Base-by-base conservation (phyloP, 2,888 invertebrate genomes). In the Oscheius onirici region DNA sequence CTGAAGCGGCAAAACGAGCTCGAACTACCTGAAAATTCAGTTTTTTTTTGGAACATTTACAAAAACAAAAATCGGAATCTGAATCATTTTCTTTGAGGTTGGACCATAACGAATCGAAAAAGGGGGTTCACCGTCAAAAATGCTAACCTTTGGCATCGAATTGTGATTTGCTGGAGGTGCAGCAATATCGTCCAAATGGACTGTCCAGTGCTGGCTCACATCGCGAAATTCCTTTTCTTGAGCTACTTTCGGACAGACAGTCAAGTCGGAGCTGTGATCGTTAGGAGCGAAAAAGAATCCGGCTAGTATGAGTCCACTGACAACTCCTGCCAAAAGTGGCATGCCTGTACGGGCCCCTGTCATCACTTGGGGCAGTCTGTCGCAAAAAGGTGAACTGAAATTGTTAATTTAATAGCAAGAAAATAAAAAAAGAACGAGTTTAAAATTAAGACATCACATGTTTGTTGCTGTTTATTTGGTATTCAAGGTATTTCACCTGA, bases 1-100 rank as follows among this genome's bases (percentile, higher is more conserved):
- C 97, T 0, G 96, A 95, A 58, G 94, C 94, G 87, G 95, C 95
- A 90, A 95, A 97, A 24, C 96, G 91, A 0, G 96, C 95, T 1
- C 97, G 91, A 68, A 79, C 73, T 0, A 84, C 76, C 81, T 82
- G 54, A 55, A 60, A 28, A 24, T 13, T 8, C 0, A 52, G 61
- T 57, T 52, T 41, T 49, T 49, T 17, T 49, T 34, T 40, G 40
- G 6, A 15, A 60, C 40, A 60, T 43, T 40, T n/a, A 58, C 5
- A 55, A 6, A 24, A 22, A 22, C n/a, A 57, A 57, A 34, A 57
- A n/a, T 34, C n/a, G 11, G 17, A 11, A n/a, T 15, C n/a, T n/a
- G n/a, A n/a, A n/a, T n/a, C n/a, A n/a, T n/a, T n/a, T n/a, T n/a
- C n/a, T n/a, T n/a, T n/a, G n/a, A n/a, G n/a, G n/a, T n/a, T n/a